These are phyloP conservation scores for Tamandua tetradactyla DNA, from an alignment of 2,797 vertebrate species.

Conservation along the genomic window DNA sequence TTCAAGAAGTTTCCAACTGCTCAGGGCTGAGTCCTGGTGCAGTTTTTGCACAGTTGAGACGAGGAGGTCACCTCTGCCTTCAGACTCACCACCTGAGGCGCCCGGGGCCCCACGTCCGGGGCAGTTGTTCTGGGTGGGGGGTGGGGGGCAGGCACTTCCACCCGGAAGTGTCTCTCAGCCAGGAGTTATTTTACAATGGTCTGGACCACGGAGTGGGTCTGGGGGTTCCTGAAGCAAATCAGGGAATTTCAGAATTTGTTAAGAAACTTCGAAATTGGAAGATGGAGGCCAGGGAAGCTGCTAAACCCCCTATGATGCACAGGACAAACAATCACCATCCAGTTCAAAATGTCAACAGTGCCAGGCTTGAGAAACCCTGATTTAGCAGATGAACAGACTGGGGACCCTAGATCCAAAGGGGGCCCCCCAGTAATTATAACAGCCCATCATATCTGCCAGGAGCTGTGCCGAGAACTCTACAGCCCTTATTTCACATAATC, in stretches of 20 bases:
- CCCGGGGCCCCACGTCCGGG: not conserved
- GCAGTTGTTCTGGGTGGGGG: not conserved
- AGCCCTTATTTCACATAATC: fast-evolving
- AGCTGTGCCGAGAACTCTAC: not conserved
- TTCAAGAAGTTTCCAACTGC: not conserved
- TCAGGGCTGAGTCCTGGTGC: not conserved
- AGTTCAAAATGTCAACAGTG: fast-evolving
- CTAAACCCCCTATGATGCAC: not conserved
- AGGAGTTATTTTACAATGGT: not conserved
- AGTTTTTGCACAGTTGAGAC: not conserved
- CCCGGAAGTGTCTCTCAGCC: not conserved
- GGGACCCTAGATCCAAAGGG: not conserved
- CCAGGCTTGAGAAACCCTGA: not conserved
- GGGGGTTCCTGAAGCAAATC: not conserved
- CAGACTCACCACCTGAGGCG: not conserved
- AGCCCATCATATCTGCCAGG: not conserved
- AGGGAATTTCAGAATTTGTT: not conserved
- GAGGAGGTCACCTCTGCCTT: not conserved
- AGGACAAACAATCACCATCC: not conserved
- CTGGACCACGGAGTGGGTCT: not conserved
- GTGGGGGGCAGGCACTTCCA: not conserved
- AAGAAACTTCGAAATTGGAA: not conserved
- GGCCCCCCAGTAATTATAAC: not conserved
- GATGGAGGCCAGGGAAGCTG: not conserved
- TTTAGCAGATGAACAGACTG: not conserved